Conservation (phyloP, 2,113 vertebrate genomes). For the Corythaeola cristata region DNA sequence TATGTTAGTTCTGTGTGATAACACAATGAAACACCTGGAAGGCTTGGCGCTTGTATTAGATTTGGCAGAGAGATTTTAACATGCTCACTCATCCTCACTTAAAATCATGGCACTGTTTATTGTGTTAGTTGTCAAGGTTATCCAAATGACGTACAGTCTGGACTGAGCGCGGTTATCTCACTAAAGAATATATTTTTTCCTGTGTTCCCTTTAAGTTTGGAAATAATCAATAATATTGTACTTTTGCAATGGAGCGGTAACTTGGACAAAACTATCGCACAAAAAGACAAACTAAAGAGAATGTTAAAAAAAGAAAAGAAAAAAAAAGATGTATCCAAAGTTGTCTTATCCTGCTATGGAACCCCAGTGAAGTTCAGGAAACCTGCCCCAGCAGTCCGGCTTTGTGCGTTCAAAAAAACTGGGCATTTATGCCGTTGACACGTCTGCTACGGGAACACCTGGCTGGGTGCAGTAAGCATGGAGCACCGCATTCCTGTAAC, state of each 20-base stretch:
- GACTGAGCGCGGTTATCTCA: background rate
- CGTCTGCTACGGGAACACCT: background rate
- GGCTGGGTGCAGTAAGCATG: background rate
- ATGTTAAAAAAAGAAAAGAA: background rate
- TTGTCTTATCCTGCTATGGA: background rate
- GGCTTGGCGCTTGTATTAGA: slow-evolving; percentile 71
- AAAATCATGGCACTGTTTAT: slow-evolving; percentile 64
- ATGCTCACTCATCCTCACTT: slow-evolving; percentile 49
- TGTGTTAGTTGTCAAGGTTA: slow-evolving; percentile 74
- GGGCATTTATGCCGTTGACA: background rate
- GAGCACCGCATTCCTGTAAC: background rate
- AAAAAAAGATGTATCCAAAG: too few relatives aligned
- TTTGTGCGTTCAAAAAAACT: background rate
- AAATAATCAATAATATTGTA: background rate
- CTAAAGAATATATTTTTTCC: background rate
- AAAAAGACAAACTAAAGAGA: background rate
- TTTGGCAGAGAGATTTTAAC: slow-evolving; percentile 70
- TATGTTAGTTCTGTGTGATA: slow-evolving; percentile 75
- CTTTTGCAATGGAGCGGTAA: background rate
- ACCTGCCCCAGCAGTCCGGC: background rate
- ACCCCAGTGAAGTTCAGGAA: background rate
- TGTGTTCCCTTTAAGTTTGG: background rate
- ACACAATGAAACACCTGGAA: slow-evolving; percentile 85
- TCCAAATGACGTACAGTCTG: slow-evolving; percentile 29
- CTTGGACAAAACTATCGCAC: background rate